A percentile compares a stretch with the other conserved stretches of the same genome.
phyloP scores from a whole-genome alignment of 2,888 invertebrate genomes.

The Rotaria magnacalcarata region DNA sequence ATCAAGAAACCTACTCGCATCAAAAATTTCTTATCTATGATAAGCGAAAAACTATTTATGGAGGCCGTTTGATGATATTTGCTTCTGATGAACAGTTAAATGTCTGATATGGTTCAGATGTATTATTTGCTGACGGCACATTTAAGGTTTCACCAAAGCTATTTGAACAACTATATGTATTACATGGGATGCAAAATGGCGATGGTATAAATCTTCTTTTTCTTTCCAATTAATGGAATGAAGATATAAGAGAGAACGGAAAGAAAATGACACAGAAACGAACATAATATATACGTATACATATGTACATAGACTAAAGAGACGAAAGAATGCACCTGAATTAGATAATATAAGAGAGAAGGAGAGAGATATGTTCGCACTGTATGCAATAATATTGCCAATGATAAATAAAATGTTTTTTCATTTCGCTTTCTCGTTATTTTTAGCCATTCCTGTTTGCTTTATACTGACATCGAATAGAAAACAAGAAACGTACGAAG shows the following conservation, averaged over 20 bases:
- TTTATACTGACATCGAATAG: not conserved
- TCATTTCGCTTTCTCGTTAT: not conserved
- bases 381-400: not conserved
- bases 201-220: not conserved
- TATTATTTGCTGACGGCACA: not conserved
- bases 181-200: not conserved
- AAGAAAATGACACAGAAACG: not conserved
- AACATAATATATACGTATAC: not conserved
- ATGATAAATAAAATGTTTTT: not conserved
- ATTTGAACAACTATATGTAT: not conserved
- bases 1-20: not conserved
- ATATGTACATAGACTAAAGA: not conserved
- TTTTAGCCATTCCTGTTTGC: slow-evolving; percentile 1
- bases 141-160: not conserved
- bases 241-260: not conserved
- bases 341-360: not conserved
- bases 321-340: not conserved
- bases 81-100: not conserved
- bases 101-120: not conserved
- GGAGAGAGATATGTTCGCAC: not conserved
- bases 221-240: not conserved
- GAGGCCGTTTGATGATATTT: not conserved
- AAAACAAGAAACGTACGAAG: not conserved
- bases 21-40: not conserved
- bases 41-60: not conserved